phyloP scores from a whole-genome alignment of 1,140 invertebrate genomes.

The Heliconius nattereri region DNA sequence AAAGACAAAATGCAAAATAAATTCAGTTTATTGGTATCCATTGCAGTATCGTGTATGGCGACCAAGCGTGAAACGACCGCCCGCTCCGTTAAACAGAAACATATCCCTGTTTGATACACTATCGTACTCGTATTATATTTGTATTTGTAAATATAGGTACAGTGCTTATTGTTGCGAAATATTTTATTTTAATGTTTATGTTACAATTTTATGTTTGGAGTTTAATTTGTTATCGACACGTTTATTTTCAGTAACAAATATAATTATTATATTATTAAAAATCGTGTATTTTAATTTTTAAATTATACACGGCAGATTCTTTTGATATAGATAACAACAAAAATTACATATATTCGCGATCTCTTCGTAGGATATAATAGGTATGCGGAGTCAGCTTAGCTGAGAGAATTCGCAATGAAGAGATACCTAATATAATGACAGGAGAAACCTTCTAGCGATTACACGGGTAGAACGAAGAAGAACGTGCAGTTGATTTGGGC shows the following conservation, averaged over 20 bases:
- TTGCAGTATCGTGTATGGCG: slow-evolving; percentile 46
- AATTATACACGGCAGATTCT: no score
- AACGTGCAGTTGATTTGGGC: no score
- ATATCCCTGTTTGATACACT: slow-evolving; percentile 62
- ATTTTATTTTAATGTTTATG: neutral
- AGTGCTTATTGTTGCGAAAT: slow-evolving; percentile 13
- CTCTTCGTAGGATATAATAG: no score
- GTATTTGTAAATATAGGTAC: slow-evolving; percentile 46
- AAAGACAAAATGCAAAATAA: slow-evolving; percentile 36
- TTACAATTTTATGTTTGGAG: neutral
- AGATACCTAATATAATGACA: no score
- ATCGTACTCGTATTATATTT: slow-evolving; percentile 36
- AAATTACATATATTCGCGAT: no score
- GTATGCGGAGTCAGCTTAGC: no score
- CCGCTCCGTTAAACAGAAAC: slow-evolving; percentile 60
- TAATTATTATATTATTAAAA: no score
- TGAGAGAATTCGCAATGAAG: no score
- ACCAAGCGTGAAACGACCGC: slow-evolving; percentile 60
- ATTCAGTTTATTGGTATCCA: slow-evolving; percentile 34
- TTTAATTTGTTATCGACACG: neutral
- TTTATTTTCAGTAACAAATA: neutral
- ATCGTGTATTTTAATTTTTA: no score
- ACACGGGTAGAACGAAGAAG: no score
- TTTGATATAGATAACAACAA: no score
- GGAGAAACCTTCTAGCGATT: no score